A percentile compares a stretch with the other conserved stretches of the same genome.
phyloP scores from a whole-genome alignment of 2,888 invertebrate species.

The Drosophila melanocephala region DNA sequence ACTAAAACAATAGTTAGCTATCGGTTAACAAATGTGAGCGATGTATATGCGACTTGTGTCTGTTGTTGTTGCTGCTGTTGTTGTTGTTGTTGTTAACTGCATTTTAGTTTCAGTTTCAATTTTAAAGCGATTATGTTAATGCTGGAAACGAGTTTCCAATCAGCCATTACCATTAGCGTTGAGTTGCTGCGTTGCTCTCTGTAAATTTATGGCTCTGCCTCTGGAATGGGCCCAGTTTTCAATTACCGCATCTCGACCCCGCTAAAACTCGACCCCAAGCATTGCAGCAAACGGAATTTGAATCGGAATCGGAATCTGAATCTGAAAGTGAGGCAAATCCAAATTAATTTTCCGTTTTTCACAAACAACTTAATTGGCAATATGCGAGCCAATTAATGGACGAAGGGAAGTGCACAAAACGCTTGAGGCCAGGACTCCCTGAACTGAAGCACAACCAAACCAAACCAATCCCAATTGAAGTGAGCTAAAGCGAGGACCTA shows the following conservation, averaged over 20 bases:
- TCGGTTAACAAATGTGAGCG: slow-evolving; percentile 52
- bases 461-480: not conserved
- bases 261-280: slow-evolving; percentile 25
- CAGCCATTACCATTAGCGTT: slow-evolving; percentile 71
- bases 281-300: slow-evolving; percentile 23
- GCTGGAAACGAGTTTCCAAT: slow-evolving; percentile 76
- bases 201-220: slow-evolving; percentile 68
- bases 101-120: slow-evolving; percentile 77
- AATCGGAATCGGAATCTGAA: slow-evolving; percentile 34
- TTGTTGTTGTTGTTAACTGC: slow-evolving; percentile 61
- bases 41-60: slow-evolving; percentile 21
- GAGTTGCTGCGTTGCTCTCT: slow-evolving; percentile 49
- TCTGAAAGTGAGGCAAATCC: slow-evolving; percentile 57
- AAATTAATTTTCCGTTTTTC: slow-evolving; percentile 79
- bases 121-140: slow-evolving; percentile 81
- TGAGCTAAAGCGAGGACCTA: not conserved
- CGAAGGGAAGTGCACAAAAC: slow-evolving; percentile 41
- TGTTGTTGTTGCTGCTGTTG: slow-evolving; percentile 18
- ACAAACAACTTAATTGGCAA: slow-evolving; percentile 72
- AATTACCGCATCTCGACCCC: slow-evolving; percentile 70
- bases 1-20: slow-evolving; percentile 46
- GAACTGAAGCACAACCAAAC: slow-evolving; percentile 3
- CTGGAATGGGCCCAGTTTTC: slow-evolving; percentile 66
- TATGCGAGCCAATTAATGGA: slow-evolving; percentile 75
- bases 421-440: slow-evolving; percentile 44